Evolutionary conservation across 2,888 invertebrate species (phyloP).

Genomic region (Emmelina monodactyla): DNA sequence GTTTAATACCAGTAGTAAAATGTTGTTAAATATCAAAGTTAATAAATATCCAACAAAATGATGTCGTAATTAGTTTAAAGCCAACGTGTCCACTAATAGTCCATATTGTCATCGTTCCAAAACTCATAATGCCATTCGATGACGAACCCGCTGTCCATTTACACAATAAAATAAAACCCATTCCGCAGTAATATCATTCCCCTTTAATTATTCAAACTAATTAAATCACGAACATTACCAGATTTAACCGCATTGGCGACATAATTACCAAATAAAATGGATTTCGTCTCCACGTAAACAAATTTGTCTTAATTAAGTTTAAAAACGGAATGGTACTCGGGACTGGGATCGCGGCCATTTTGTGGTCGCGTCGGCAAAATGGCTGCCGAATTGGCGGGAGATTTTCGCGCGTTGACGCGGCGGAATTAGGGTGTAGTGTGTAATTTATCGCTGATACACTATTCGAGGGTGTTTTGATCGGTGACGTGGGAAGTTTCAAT

Average conservation of each 20-base stretch:
- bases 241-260: neutral
- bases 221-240: neutral
- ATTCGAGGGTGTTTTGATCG: too few species aligned
- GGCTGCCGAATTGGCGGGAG: conserved; percentile 19
- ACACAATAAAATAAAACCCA: neutral
- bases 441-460: conserved; percentile 4
- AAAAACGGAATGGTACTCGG: conserved; percentile 10
- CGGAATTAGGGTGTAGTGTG: neutral
- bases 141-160: too few species aligned
- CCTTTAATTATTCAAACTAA: neutral
- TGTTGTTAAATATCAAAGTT: neutral
- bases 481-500: too few species aligned
- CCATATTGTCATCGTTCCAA: too few species aligned
- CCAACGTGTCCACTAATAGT: too few species aligned
- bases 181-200: conserved; percentile 8
- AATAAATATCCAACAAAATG: too few species aligned
- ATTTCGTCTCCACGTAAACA: neutral
- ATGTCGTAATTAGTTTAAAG: too few species aligned
- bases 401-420: neutral
- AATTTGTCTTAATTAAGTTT: conserved; percentile 1
- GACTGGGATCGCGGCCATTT: conserved; percentile 30
- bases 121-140: too few species aligned
- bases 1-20: neutral
- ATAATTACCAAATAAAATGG: neutral
- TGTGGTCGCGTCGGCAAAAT: conserved; percentile 32